Conservation (phyloP, 2,113 vertebrate genomes). For the Alaudala cheleensis region DNA sequence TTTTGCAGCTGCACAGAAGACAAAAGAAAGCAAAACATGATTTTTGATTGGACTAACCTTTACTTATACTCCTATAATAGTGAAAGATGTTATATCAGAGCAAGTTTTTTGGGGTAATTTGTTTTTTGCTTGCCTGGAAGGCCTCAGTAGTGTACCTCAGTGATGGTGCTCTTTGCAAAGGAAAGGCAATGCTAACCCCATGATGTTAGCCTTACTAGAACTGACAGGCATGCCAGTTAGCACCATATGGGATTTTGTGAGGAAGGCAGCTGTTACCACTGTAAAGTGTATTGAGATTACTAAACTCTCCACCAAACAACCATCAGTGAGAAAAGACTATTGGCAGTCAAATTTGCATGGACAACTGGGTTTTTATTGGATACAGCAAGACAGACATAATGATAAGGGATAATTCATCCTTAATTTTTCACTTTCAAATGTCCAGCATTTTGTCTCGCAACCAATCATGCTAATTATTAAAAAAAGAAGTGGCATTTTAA, state of each 20-base stretch:
- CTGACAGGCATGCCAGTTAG: not conserved
- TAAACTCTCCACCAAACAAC: not conserved
- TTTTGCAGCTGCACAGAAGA: not conserved
- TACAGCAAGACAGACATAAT: not conserved
- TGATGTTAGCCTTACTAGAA: not conserved
- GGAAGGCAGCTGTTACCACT: constrained; percentile 30
- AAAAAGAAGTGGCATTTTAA: not conserved
- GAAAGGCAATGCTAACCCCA: not conserved
- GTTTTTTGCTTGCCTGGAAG: not conserved
- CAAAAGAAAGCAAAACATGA: not conserved
- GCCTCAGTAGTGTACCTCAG: not conserved
- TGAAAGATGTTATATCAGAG: not conserved
- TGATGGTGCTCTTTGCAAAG: rapidly evolving
- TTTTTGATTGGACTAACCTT: not conserved
- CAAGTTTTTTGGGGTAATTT: not conserved
- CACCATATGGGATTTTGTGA: constrained; percentile 10
- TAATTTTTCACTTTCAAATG: not conserved
- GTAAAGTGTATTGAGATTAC: not conserved
- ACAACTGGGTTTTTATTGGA: not conserved
- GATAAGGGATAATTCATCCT: not conserved
- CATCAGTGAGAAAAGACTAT: not conserved
- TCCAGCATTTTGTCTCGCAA: not conserved
- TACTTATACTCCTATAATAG: not conserved
- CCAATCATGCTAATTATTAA: not conserved
- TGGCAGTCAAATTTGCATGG: not conserved